Evolutionary conservation across 2,797 vertebrate genomes (phyloP).

Genomic region (Phaenicophaeus curvirostris): DNA sequence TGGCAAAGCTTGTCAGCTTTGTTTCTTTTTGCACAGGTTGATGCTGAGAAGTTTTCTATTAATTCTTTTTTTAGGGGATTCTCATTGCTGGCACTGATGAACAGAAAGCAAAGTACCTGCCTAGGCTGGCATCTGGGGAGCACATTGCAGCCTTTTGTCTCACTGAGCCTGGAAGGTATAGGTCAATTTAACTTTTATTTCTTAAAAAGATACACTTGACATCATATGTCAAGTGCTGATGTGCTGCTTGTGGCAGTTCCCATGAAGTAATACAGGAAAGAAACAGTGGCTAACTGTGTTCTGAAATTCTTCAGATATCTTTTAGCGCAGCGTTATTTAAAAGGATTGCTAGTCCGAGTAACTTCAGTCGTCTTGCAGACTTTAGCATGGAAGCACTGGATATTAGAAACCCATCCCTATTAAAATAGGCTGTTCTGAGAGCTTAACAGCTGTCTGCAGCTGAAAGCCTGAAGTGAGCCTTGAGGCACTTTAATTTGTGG

Average conservation of each 20-base stretch:
- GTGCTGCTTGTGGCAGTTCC: not conserved
- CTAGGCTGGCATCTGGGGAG: conserved; percentile 89
- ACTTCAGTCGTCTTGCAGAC: not conserved
- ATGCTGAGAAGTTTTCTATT: not conserved
- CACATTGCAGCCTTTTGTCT: conserved; percentile 95
- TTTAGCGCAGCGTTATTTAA: not conserved
- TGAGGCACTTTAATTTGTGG: not conserved
- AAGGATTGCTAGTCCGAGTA: not conserved
- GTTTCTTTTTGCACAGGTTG: not conserved
- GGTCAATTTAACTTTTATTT: no score
- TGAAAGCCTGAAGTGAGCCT: not conserved
- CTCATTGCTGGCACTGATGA: conserved; percentile 90
- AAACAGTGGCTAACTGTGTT: not conserved
- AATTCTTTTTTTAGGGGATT: conserved; percentile 84
- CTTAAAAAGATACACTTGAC: not conserved
- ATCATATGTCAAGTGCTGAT: rapidly evolving
- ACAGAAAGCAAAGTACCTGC: conserved; percentile 94
- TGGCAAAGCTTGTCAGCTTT: not conserved
- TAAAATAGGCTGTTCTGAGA: not conserved
- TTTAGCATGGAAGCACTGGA: not conserved
- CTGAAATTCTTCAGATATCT: not conserved
- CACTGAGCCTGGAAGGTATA: conserved; percentile 89
- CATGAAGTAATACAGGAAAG: not conserved
- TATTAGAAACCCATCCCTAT: not conserved
- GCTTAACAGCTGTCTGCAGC: not conserved